These are phyloP conservation scores for Hyles vespertilio DNA, from an alignment of 1,140 invertebrate species.

Conservation along the genomic window DNA sequence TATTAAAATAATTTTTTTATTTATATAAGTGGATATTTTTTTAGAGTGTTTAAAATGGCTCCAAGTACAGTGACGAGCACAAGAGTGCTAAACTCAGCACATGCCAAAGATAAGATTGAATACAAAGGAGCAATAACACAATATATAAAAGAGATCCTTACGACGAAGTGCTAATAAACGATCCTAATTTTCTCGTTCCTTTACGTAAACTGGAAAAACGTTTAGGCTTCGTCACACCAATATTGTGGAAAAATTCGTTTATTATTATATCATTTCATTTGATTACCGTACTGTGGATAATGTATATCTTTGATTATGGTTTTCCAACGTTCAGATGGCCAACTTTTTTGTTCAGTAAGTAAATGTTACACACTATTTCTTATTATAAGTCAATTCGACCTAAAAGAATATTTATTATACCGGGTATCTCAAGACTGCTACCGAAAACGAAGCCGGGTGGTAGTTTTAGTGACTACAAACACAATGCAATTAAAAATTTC, in stretches of 20 bases:
- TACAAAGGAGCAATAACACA: constrained; percentile 3
- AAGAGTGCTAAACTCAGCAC: background rate
- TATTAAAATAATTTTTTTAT: no score
- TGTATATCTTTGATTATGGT: constrained; percentile 10
- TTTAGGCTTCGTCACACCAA: constrained; percentile 53
- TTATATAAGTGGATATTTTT: background rate
- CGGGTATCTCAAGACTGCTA: no score
- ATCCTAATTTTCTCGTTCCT: constrained; percentile 35
- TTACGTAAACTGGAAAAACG: constrained; percentile 49
- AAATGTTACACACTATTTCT: background rate
- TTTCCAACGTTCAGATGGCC: constrained; percentile 28
- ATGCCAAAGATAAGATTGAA: constrained; percentile 4
- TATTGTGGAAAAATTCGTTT: constrained; percentile 44
- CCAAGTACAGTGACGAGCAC: constrained; percentile 22
- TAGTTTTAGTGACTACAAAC: no score
- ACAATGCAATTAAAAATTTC: no score
- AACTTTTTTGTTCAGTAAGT: constrained; percentile 45
- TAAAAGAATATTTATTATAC: no score
- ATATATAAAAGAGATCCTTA: constrained; percentile 12
- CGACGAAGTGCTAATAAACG: constrained; percentile 33
- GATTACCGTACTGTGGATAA: constrained; percentile 17
- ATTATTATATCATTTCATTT: constrained; percentile 37
- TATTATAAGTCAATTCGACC: no score
- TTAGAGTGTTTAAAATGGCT: constrained; percentile 23
- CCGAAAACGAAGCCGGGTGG: no score